Evolutionary conservation across 2,888 invertebrate species (phyloP).

Genomic region (Thymelicus acteon): DNA sequence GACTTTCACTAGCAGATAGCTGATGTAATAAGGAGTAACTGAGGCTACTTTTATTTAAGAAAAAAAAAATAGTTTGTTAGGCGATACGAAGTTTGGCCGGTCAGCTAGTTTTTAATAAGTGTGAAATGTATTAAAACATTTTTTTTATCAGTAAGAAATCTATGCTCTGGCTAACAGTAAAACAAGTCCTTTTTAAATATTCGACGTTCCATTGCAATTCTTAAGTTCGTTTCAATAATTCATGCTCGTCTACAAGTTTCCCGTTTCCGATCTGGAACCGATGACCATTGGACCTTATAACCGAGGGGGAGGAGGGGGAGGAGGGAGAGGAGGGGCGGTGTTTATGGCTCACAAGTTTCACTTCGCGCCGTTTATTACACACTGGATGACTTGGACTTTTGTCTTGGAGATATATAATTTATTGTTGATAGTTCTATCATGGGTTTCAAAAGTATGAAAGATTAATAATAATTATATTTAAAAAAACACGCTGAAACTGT

Average conservation of each 20-base stretch:
- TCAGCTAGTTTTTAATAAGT: too few species aligned
- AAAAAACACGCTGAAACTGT: too few species aligned
- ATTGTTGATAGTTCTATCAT: too few species aligned
- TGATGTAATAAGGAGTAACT: too few species aligned
- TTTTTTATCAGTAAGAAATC: neutral
- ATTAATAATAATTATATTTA: too few species aligned
- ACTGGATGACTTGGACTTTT: neutral
- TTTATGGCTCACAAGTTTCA: conserved; percentile 33
- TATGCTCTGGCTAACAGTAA: neutral
- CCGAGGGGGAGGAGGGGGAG: neutral
- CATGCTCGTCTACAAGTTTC: conserved; percentile 31
- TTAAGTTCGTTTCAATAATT: conserved; percentile 34
- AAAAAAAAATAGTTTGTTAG: too few species aligned
- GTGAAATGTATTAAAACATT: too few species aligned
- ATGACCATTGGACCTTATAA: conserved; percentile 25
- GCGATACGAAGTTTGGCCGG: too few species aligned
- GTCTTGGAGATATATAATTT: neutral
- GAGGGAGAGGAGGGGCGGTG: conserved; percentile 2
- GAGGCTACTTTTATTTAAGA: too few species aligned
- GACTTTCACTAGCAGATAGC: too few species aligned
- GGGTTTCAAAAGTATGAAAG: too few species aligned
- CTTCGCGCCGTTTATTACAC: conserved; percentile 1
- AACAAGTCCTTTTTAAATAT: conserved; percentile 11
- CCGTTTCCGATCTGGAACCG: conserved; percentile 13
- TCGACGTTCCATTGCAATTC: conserved; percentile 25